Evolutionary conservation across 2,888 invertebrate genomes (phyloP), one percentile per base, ranked within the genome.

Genomic region (Chorisops tibialis): DNA sequence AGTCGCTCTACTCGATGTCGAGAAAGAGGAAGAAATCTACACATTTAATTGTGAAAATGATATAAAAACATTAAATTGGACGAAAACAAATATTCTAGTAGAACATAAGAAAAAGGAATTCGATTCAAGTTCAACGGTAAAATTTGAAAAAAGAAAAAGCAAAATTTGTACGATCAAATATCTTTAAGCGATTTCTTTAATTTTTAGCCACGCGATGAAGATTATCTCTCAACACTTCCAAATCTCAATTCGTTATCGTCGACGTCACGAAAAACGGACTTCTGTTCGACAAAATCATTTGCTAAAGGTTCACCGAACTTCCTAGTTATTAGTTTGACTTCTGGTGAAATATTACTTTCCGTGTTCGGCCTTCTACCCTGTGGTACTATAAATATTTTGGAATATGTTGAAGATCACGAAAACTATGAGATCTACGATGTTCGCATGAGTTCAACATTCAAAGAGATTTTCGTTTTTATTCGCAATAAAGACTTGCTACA

Each of bases 281-380:
- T 79, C 62, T 83, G 79, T 68, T 73, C 80, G 0, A 78, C 56
- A 12, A 63, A 63, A 60, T 74, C 81, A 73, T 82, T 83, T 69
- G 80, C 83, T 1, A 87, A 86, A 73, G 82, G 85, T 66, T 79
- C 85, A 14, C 79, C 93, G 12, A 92, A 89, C 74, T 83, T 92
- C 72, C 76, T 94, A n/a, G 75, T 93, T 67, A 83, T 93, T 58
- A 93, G 93, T 11, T 87, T 90, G 72, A 83, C 84, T 58, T 82
- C 84, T 67, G 92, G 93, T 1, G 82, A 84, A 68, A 81, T 89
- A 49, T 82, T 85, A 74, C 81, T 95, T 71, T 87, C 88, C 72
- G 86, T 93, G 4, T 91, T 92, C 77, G 96, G 96, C 14, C 85
- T 91, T 71, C 88, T 93, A 71, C 87, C 89, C 21, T 88, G 90